phyloP scores from a whole-genome alignment of 2,113 vertebrate genomes.

The Uria lomvia region DNA sequence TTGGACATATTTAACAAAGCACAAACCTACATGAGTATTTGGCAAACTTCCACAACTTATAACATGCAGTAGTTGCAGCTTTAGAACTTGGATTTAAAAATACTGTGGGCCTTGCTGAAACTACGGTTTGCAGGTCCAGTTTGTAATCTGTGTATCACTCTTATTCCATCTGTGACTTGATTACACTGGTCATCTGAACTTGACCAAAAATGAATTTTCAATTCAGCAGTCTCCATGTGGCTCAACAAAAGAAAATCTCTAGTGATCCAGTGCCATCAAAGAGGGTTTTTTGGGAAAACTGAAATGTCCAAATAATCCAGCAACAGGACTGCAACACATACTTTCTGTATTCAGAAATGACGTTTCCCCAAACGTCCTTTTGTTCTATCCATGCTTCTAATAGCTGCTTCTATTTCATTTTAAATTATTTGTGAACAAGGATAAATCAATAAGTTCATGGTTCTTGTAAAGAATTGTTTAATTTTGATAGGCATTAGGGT shows the following conservation, averaged over 20 bases:
- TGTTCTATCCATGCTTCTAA: background rate
- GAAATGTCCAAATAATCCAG: background rate
- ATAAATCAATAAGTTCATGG: background rate
- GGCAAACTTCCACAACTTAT: background rate
- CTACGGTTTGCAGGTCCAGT: background rate
- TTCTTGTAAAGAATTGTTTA: background rate
- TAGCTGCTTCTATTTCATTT: background rate
- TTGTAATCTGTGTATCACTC: background rate
- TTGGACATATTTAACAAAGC: constrained; percentile 46
- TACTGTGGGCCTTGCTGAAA: background rate
- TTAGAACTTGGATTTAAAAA: background rate
- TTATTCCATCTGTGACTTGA: background rate
- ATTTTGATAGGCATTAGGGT: background rate
- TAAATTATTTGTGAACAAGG: background rate
- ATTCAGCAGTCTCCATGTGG: background rate
- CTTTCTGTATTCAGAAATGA: background rate
- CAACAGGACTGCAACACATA: background rate
- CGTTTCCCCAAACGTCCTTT: background rate
- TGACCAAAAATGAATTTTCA: background rate
- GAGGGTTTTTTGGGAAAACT: background rate
- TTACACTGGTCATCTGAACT: background rate
- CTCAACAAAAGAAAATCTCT: background rate
- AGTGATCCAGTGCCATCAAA: background rate
- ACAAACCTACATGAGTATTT: constrained; percentile 14
- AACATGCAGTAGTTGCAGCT: background rate